Percentiles rank a stretch among this genome's conserved stretches.
Conservation (phyloP, 2,888 invertebrate species). For the Drosophila paucipuncta region DNA sequence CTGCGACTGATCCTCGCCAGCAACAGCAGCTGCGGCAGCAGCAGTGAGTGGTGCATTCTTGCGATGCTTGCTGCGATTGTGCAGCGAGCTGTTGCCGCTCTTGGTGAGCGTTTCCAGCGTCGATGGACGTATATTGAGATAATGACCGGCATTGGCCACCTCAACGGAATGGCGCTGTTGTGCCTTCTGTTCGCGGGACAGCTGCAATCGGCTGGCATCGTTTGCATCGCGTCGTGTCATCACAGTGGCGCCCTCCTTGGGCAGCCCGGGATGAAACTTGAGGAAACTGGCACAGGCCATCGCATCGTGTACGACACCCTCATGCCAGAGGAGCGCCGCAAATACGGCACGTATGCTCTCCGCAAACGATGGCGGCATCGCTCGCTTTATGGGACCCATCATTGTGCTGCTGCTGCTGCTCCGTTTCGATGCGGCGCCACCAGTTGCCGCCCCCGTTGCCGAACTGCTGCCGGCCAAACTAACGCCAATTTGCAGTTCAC, state of each 20-base stretch:
- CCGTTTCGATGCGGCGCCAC: slow-evolving; percentile 61
- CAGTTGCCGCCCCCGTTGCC: slow-evolving; percentile 19
- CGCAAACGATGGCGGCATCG: slow-evolving; percentile 96
- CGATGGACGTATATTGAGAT: slow-evolving; percentile 92
- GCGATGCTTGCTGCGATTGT: slow-evolving; percentile 89
- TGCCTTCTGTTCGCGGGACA: slow-evolving; percentile 87
- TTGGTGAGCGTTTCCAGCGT: slow-evolving; percentile 91
- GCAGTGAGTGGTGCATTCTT: slow-evolving; percentile 67
- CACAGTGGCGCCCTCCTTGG: slow-evolving; percentile 92
- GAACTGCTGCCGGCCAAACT: slow-evolving; percentile 30
- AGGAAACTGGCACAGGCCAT: slow-evolving; percentile 99
- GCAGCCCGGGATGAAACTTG: slow-evolving; percentile 95
- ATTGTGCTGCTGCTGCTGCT: slow-evolving; percentile 47
- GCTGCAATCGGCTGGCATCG: slow-evolving; percentile 74
- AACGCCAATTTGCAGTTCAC: slow-evolving; percentile 51
- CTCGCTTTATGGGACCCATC: slow-evolving; percentile 89
- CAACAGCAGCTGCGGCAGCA: not conserved
- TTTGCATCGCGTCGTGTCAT: slow-evolving; percentile 88
- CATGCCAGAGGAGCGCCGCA: slow-evolving; percentile 98
- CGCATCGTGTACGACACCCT: slow-evolving; percentile 98
- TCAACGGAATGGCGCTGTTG: slow-evolving; percentile 95
- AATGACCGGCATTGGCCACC: slow-evolving; percentile 90
- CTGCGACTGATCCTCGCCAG: slow-evolving; percentile 42
- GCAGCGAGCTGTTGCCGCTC: slow-evolving; percentile 92
- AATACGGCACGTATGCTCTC: slow-evolving; percentile 97